phyloP scores from a whole-genome alignment of 1,140 invertebrate genomes.

The Eurytemora carolleeae region DNA sequence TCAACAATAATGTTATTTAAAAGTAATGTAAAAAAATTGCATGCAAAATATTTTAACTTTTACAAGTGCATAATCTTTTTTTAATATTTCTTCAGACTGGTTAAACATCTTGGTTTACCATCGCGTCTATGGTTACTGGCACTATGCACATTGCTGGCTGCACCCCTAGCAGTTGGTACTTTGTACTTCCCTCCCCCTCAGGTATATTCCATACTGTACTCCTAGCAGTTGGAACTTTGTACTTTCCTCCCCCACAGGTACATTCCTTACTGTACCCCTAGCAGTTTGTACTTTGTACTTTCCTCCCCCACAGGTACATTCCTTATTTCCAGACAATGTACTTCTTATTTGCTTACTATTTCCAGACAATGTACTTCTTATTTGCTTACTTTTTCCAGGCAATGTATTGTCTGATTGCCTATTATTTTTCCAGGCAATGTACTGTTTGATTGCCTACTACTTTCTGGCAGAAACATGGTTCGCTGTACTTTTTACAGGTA shows the following conservation, averaged over 20 bases:
- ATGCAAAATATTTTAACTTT: too few species aligned
- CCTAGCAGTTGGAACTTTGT: constrained; percentile 33
- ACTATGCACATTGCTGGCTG: constrained; percentile 52
- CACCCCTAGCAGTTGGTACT: constrained; percentile 68
- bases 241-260: constrained; percentile 1
- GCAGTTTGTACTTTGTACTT: constrained; percentile 26
- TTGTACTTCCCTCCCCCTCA: constrained; percentile 43
- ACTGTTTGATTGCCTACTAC: constrained; percentile 11
- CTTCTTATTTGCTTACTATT: too few species aligned
- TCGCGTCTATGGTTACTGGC: constrained; percentile 63
- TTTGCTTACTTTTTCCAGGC: too few species aligned
- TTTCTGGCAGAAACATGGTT: constrained; percentile 55
- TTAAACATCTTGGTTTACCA: constrained; percentile 49
- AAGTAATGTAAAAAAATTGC: too few species aligned
- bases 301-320: constrained; percentile 25
- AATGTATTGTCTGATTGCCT: too few species aligned
- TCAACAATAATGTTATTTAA: too few species aligned
- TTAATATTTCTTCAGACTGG: too few species aligned
- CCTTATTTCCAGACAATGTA: too few species aligned
- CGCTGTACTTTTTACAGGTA: constrained; percentile 65
- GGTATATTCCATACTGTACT: constrained; percentile 58
- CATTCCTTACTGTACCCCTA: constrained; percentile 57
- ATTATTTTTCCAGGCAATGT: constrained; percentile 7
- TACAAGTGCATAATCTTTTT: too few species aligned
- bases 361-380: too few species aligned